Evolutionary conservation across 2,888 invertebrate species (phyloP), one percentile per base, ranked within the genome.

Genomic region (Colletes collaris): DNA sequence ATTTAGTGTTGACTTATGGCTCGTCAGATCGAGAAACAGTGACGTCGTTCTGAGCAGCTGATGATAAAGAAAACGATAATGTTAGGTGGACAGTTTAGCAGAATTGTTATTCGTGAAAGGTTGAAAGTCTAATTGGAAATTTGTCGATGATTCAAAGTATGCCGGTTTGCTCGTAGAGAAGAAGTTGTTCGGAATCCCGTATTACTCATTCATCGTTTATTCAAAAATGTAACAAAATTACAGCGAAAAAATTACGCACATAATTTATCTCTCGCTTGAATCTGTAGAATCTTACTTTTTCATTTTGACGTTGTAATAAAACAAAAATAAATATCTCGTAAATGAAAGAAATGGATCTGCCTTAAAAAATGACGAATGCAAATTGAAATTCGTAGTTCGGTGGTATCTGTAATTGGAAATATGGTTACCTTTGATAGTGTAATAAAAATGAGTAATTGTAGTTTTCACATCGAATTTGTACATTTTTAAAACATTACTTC

Each of bases 1-100:
- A 86, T 89, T 87, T 85, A 84, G 83, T 83, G 85, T 79, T 87
- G 84, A 84, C 77, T 83, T 82, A 68, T 68, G 77, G 71, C 79
- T 77, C 73, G 70, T 65, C 63, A 65, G 67, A 76, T 58, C 55
- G 65, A 76, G 76, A 75, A 71, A 79, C 73, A 68, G 80, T 81
- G 76, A 82, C 79, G 79, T 87, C 52, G 76, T 67, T 75, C 60
- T 44, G 62, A 79, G 80, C 76, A 76, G 79, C 66, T 84, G 71
- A 81, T 60, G 75, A 84, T 79, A 82, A 79, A 78, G 79, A 63
- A 60, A 64, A 65, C 11, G 84, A 84, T 74, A 75, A 73, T 79
- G 65, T 19, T n/a, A 49, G 27, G 59, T 8, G 49, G 35, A 8
- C 50, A 65, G 60, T 52, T 16, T 60, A 4, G 52, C 40, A 52